These are phyloP conservation scores for Rhamphomyia laevipes DNA, from an alignment of 2,888 invertebrate genomes.

Conservation along the genomic window DNA sequence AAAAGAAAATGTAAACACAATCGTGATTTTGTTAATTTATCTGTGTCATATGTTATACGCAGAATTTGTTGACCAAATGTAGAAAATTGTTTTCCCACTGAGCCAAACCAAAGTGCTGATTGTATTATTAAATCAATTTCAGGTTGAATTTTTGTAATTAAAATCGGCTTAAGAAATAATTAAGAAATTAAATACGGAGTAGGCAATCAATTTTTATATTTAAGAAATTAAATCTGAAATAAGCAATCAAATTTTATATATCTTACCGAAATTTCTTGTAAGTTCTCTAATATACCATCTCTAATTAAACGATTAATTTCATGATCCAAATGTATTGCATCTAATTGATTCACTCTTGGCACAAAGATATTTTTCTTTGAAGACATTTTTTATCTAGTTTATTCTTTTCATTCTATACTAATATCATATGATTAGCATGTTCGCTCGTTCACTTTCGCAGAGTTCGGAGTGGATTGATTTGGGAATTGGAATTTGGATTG, in stretches of 20 bases:
- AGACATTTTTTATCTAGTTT: neutral
- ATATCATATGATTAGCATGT: no score
- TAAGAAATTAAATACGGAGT: neutral
- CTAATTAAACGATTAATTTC: conserved; percentile 64
- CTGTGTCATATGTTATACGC: conserved; percentile 59
- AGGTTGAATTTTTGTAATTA: conserved; percentile 49
- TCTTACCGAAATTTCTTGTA: conserved; percentile 54
- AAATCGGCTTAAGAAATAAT: conserved; percentile 41
- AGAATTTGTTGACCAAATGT: conserved; percentile 80
- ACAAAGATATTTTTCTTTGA: conserved; percentile 32
- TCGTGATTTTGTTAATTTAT: conserved; percentile 45
- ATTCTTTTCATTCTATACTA: neutral
- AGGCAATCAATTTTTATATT: neutral
- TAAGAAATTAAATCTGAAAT: neutral
- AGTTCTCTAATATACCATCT: conserved; percentile 49
- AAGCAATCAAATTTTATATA: conserved; percentile 2
- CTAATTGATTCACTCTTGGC: conserved; percentile 47
- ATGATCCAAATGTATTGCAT: conserved; percentile 67
- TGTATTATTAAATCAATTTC: conserved; percentile 59
- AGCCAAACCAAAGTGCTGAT: conserved; percentile 57
- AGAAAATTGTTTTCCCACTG: conserved; percentile 50
- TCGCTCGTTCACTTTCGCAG: no score
- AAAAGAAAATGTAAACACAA: conserved; percentile 49
- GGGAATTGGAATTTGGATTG: no score
- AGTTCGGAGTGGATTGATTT: no score